Percentiles rank a stretch among this genome's conserved stretches.
phyloP scores from a whole-genome alignment of 2,113 vertebrate species.

The Archilochus colubris region DNA sequence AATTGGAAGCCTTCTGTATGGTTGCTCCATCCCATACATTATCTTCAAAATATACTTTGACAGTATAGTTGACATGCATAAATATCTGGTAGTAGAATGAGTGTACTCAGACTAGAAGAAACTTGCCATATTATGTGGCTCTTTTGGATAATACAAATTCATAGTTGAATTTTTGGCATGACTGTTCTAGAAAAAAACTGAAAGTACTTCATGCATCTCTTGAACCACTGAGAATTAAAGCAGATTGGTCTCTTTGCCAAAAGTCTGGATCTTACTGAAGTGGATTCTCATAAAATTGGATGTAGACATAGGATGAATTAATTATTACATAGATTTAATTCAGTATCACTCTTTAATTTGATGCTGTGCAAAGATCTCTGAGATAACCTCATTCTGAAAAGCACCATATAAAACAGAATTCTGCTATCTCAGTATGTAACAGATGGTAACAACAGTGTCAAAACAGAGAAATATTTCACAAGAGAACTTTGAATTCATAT shows the following conservation, averaged over 20 bases:
- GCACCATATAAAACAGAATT: not conserved
- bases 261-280: not conserved
- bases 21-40: not conserved
- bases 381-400: not conserved
- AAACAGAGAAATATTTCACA: slow-evolving; percentile 33
- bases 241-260: not conserved
- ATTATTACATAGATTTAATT: not conserved
- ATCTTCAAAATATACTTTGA: not conserved
- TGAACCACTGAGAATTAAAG: not conserved
- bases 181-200: not conserved
- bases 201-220: not conserved
- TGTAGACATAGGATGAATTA: not conserved
- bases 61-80: not conserved
- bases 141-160: not conserved
- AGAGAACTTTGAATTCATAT: slow-evolving; percentile 47
- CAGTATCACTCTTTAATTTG: not conserved
- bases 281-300: not conserved
- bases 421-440: not conserved
- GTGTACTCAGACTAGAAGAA: not conserved
- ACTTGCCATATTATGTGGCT: not conserved
- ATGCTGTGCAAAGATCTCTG: not conserved
- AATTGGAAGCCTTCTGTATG: not conserved
- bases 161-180: not conserved
- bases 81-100: not conserved
- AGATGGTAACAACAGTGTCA: slow-evolving; percentile 31